These are phyloP conservation scores for Erebia aethiops DNA, from an alignment of 2,888 invertebrate genomes.

Conservation along the genomic window DNA sequence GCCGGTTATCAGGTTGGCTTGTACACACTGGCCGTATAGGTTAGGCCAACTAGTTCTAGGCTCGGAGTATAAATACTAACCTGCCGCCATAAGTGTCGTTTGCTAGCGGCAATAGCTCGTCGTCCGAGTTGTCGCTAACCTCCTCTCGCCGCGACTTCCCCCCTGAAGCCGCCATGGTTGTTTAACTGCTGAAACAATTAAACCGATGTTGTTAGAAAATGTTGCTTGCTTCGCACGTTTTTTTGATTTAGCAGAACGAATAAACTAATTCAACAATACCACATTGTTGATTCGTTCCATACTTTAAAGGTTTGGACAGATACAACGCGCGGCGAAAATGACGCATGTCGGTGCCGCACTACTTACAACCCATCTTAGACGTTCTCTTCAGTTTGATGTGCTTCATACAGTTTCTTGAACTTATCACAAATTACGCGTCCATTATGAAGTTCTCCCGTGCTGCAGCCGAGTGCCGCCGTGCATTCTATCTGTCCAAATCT, in stretches of 20 bases:
- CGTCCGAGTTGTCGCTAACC: slow-evolving; percentile 91
- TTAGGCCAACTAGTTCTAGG: too few relatives aligned
- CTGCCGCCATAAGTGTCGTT: slow-evolving; percentile 96
- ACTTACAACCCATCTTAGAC: too few relatives aligned
- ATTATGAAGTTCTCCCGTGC: too few relatives aligned
- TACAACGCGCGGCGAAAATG: not conserved
- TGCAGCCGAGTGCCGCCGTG: not conserved
- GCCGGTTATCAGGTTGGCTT: too few relatives aligned
- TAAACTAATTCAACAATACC: not conserved
- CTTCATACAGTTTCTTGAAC: too few relatives aligned
- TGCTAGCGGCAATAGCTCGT: slow-evolving; percentile 93
- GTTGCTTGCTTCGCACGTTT: not conserved
- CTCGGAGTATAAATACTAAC: slow-evolving; percentile 74
- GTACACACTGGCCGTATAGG: too few relatives aligned
- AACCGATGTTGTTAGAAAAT: not conserved
- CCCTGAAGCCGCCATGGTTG: slow-evolving; percentile 86
- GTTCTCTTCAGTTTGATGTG: too few relatives aligned
- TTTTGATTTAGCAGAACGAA: not conserved
- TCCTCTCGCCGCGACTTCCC: slow-evolving; percentile 85
- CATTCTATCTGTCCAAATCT: not conserved
- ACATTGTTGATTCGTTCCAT: not conserved
- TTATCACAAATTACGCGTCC: too few relatives aligned
- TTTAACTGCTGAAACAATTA: slow-evolving; percentile 53
- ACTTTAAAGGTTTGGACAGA: not conserved
- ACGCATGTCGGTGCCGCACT: too few relatives aligned